A percentile compares a stretch with the other conserved stretches of the same genome.
phyloP scores from a whole-genome alignment of 2,113 vertebrate genomes.

The Irena cyanogastra region DNA sequence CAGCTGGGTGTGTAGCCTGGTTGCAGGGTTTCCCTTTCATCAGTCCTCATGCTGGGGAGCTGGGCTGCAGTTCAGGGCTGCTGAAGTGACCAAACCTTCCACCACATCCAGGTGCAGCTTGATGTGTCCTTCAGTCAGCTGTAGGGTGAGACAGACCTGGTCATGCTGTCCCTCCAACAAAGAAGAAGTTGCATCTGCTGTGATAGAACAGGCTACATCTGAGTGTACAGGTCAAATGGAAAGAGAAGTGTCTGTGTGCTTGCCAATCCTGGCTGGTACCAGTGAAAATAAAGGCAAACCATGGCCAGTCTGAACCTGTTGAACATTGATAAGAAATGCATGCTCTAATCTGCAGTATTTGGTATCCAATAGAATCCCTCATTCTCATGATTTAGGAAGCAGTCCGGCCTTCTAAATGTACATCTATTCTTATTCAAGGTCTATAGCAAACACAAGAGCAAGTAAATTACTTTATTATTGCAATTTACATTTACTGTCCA shows the following conservation, averaged over 20 bases:
- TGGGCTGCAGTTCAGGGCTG: background rate
- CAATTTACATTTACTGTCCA: background rate
- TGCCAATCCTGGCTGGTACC: background rate
- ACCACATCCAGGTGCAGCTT: background rate
- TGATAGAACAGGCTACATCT: background rate
- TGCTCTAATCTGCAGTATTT: background rate
- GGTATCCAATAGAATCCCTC: background rate
- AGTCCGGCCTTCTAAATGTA: background rate
- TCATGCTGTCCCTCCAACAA: background rate
- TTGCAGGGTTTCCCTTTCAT: background rate
- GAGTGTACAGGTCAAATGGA: background rate
- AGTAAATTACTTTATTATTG: background rate
- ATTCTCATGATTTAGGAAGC: background rate
- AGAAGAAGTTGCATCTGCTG: background rate
- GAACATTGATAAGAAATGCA: background rate
- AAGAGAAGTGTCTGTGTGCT: background rate
- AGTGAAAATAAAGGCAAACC: background rate
- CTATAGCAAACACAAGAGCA: background rate
- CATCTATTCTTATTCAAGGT: background rate
- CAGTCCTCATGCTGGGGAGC: background rate
- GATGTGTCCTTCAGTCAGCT: background rate
- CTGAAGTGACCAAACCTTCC: fast-evolving
- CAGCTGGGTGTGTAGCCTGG: background rate
- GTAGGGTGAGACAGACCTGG: background rate
- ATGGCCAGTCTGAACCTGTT: background rate